Evolutionary conservation across 2,113 vertebrate genomes (phyloP), one percentile per base, ranked within the genome.

Genomic region (Forbesichthys agassizii): DNA sequence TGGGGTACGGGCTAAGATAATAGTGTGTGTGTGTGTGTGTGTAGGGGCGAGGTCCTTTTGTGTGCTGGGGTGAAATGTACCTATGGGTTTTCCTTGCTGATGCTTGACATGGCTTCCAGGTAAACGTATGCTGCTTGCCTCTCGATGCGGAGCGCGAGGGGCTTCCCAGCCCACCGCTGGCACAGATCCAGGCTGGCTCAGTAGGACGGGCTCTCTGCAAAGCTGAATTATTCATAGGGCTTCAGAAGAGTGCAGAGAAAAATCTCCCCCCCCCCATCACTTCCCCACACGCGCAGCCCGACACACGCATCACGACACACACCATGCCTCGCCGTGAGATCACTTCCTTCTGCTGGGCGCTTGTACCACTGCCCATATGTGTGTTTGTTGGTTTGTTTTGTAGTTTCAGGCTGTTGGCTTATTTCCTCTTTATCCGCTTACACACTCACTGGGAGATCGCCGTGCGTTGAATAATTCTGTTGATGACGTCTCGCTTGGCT

Each of bases 191-290:
- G 87, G 74, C 71, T 59, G 77, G 78, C 77, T 85, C 77, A 63
- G 77, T 86, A 78, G 74, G 85, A 87, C 78, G 77, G 80, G 85
- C 87, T 90, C 77, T 88, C 89, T 86, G 88, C 88, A 89, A 83
- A 85, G 61, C 76, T 93, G 90, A 90, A 93, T 93, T 85, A 93
- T 93, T 89, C 85, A 93, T 92, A 58, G 74, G 51, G 52, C 81
- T 84, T 85, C 78, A 82, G 75, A 83, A 68, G 86, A 85, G 88
- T 80, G 85, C 84, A 77, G 88, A 82, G 83, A 89, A 86, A 88
- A 83, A 79, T 78, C 79, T 83, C 79, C 75, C 66, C 69, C 79
- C 71, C 82, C 83, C 78, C 76, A 72, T 33, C 77, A 78, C 80
- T 74, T 56, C 74, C 66, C 80, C 83, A 74, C 67, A 79, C 63